Evolutionary conservation across 2,113 vertebrate species (phyloP).

Genomic region (Bombycilla garrulus): DNA sequence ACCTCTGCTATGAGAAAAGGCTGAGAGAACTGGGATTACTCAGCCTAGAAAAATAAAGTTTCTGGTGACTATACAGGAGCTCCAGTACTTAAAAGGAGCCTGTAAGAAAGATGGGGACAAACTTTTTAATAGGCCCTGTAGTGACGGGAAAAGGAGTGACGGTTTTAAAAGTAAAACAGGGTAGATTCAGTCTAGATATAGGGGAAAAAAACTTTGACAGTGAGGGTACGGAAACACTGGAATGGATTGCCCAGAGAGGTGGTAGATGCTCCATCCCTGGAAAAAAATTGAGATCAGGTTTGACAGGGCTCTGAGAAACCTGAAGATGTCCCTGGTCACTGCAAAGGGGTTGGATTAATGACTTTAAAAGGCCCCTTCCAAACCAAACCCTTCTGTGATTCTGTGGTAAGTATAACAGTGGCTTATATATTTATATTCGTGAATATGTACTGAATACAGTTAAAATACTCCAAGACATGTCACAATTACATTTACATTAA

Average conservation of each 20-base stretch:
- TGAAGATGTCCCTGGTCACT: not conserved
- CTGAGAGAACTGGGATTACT: not conserved
- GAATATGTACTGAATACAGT: not conserved
- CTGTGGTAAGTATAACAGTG: not conserved
- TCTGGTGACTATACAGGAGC: not conserved
- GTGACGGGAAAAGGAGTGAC: not conserved
- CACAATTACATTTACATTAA: not conserved
- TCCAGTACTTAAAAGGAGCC: not conserved
- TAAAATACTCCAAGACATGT: not conserved
- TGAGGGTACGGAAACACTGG: not conserved
- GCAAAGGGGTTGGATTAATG: not conserved
- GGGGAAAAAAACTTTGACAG: accelerated
- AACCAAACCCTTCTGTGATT: not conserved
- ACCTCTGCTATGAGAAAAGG: not conserved
- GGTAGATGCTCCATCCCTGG: not conserved
- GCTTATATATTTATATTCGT: not conserved
- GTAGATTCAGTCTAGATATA: not conserved
- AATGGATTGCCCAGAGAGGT: not conserved
- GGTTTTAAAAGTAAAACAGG: not conserved
- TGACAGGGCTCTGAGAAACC: not conserved
- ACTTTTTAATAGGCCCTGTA: not conserved
- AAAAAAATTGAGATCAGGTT: not conserved
- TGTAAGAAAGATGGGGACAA: not conserved
- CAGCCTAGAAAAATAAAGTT: not conserved
- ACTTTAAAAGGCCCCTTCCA: not conserved